Evolutionary conservation across 2,797 vertebrate genomes (phyloP).

Genomic region (Myotis vivesi): DNA sequence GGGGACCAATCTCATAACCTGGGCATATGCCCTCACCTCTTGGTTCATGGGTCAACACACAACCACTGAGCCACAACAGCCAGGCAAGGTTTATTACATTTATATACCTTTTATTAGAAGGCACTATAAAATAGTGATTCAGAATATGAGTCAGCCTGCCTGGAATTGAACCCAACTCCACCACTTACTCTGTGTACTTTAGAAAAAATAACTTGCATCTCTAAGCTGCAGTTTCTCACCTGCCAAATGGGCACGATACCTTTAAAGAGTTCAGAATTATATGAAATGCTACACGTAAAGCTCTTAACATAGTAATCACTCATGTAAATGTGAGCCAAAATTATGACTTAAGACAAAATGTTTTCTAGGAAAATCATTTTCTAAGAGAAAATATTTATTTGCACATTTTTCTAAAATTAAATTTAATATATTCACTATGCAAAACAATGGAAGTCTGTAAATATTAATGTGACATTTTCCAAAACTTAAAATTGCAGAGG

Average conservation of each 20-base stretch:
- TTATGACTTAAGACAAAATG: background rate
- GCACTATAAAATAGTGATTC: background rate
- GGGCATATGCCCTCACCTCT: too few relatives aligned
- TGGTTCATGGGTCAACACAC: too few relatives aligned
- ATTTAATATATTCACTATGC: background rate
- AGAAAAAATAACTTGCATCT: background rate
- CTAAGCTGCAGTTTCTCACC: background rate
- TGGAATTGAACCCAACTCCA: background rate
- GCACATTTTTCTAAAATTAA: background rate
- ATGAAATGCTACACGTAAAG: background rate
- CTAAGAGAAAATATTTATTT: background rate
- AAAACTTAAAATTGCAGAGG: background rate
- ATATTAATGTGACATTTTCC: background rate
- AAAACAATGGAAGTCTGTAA: conserved; percentile 2
- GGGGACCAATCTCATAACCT: too few relatives aligned
- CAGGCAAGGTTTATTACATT: background rate
- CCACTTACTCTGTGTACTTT: background rate
- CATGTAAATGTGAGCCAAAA: background rate
- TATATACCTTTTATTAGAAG: background rate
- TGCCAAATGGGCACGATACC: background rate
- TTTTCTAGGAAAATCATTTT: conserved; percentile 29
- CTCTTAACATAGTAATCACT: background rate
- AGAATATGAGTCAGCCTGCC: background rate
- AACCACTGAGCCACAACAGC: too few relatives aligned
- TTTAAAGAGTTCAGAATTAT: background rate